Evolutionary conservation across 2,113 vertebrate species (phyloP), one percentile per base, ranked within the genome.

Genomic region (Onychorhynchus coronatus): DNA sequence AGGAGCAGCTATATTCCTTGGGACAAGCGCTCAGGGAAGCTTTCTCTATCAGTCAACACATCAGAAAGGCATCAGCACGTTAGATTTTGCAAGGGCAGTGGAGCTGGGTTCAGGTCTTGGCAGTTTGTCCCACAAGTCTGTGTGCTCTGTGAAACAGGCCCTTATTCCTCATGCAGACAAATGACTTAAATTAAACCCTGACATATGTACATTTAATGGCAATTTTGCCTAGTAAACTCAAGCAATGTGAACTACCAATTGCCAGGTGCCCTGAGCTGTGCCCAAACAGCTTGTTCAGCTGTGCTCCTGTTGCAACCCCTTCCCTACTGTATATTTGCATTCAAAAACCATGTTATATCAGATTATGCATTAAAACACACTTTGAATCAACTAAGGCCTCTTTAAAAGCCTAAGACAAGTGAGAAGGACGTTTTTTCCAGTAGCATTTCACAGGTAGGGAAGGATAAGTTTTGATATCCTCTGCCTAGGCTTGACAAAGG

Each of bases 11-110:
- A 85, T 28, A 21, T 9, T 84, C 23, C 31, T 21, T 37, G 50
- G 16, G 11, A 59, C 23, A 61, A 12, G 8, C 4, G 1, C 25
- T 12, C 14, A 4, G 8, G 13, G 35, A 67, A 75, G 25, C 0
- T 75, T 88, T n/a, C 35, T 41, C 17, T 18, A 67, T 28, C 71
- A 91, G 39, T 12, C 31, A 80, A 4, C 5, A 53, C 49, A 28
- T 25, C 63, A 88, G 33, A 56, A 76, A 72, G 41, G 33, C n/a
- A 66, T 33, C 47, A 61, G 62, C 30, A 31, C 0, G 0, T 27
- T 37, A 63, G 22, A 11, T 53, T 89, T 84, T 33, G 17, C 27
- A 44, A 25, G 12, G 46, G 27, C 37, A 80, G 6, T 23, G 17
- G 63, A 70, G 27, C 8, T 27, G 12, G 12, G 19, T n/a, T 62